Evolutionary conservation across 2,888 invertebrate species (phyloP), one percentile per base, ranked within the genome.

Genomic region (Ametastegia equiseti): DNA sequence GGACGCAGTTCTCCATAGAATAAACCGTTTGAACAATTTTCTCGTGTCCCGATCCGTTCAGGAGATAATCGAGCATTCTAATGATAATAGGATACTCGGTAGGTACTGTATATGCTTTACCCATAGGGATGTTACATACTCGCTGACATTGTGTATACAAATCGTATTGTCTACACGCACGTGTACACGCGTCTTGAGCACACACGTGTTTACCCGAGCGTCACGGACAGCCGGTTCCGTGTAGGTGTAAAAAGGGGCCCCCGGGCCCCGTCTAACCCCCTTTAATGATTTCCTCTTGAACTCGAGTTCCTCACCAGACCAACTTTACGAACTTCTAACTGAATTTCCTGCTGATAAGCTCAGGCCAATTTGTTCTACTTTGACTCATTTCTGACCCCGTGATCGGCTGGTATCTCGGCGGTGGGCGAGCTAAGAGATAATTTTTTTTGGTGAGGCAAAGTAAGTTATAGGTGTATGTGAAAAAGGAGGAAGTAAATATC

Each of bases 311-410:
- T 27, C 33, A 36, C 60, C 57, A 13, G 30, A n/a, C 33, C 15
- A 23, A 36, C 63, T 19, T 77, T 63, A 77, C 39, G 13, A 80
- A 80, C 54, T 81, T 71, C 75, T 60, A 81, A 81, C 81, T 63
- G 63, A 81, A 77, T 81, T 65, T 81, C 81, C 81, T 57, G 81
- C 33, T 63, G 81, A 81, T 81, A 81, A 81, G 69, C 19, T 65
- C 19, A 36, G 36, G 45, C 45, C 75, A 77, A 81, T 81, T 81
- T 77, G 81, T 81, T 81, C 60, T 75, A 77, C 73, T 75, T 81
- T 77, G 81, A 75, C 81, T n/a, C n/a, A 75, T 81, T 42, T 81
- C 63, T 60, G 81, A 81, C 75, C 63, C 50, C 71, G 71, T n/a
- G n/a, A n/a, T n/a, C 19, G 67, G 67, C 23, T 23, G 11, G 39